Base-by-base conservation (phyloP, 30 jellyfish, hydroid and myxozoan species). In the Cassiopea xamachana region DNA sequence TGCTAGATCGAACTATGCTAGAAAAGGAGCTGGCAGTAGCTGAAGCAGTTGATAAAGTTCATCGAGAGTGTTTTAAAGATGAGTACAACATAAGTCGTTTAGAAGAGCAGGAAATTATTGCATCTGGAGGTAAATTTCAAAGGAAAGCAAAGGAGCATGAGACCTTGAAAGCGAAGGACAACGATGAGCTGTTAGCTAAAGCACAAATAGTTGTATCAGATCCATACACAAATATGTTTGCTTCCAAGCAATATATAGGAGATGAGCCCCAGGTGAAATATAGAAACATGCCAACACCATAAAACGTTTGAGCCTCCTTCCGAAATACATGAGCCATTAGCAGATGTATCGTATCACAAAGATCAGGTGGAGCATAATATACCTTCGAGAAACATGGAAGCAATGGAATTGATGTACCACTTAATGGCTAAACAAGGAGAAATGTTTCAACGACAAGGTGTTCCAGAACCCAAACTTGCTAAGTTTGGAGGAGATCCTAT, bases 11-110 rank as follows among this genome's bases (percentile, higher is more conserved):
- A 82, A 82, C 91, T 61, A 82, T 70, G 91, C 83, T 82, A 68
- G 91, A 82, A 46, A 82, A 82, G 71, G 91, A 82, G 82, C 67
- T 82, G 71, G 91, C 91, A 64, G 51, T 48, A 83, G 91, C 91
- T 46, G 74, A 83, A 83, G 91, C 84, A 83, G 91, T 84, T 39
- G 91, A 83, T 49, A 83, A 48, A 82, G 91, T 68, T 83, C 84
- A 68, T 70, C 71, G 91, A 83, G 84, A 48, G 60, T 79, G 48
- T 48, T 79, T 79, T 46, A 43, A 59, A 43, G 87, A 79, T 59
- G 60, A 72, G 2, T 79, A 79, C 50, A 72, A 46, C 87, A 47
- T 79, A 79, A 79, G 60, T 72, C 87, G 55, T 79, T 79, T 72
- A 14, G 27, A 58, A 72, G 44, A 48, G 10, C 1, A 16, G 49